Evolutionary conservation across 2,113 vertebrate genomes (phyloP).

Genomic region (Cebus imitator): DNA sequence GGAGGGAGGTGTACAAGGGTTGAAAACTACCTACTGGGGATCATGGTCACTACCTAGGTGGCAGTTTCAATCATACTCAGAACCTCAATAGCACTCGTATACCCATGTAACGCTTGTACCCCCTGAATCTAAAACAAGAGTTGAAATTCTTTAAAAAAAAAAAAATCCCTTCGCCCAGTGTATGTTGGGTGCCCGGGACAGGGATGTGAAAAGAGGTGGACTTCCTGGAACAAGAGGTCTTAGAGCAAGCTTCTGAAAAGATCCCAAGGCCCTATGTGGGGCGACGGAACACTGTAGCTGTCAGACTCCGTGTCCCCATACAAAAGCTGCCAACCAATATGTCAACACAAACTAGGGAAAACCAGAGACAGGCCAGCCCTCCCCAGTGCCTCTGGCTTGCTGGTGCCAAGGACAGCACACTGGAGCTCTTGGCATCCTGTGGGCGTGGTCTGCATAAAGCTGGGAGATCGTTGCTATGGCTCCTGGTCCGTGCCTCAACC

Average conservation of each 20-base stretch:
- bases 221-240: neutral
- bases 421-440: neutral
- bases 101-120: too few relatives aligned
- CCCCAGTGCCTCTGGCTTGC: neutral
- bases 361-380: neutral
- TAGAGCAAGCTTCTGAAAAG: neutral
- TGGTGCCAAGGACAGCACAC: accelerated
- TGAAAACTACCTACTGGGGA: too few relatives aligned
- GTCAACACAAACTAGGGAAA: neutral
- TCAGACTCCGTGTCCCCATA: neutral
- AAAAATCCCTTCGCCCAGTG: too few relatives aligned
- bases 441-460: neutral
- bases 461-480: accelerated
- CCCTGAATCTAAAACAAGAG: too few relatives aligned
- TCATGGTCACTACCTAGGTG: too few relatives aligned
- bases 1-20: too few relatives aligned
- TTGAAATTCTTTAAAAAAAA: too few relatives aligned
- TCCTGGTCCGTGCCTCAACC: neutral
- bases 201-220: neutral
- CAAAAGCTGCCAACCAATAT: accelerated
- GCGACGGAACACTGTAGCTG: accelerated
- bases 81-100: too few relatives aligned
- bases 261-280: neutral
- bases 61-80: too few relatives aligned
- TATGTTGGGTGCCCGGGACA: too few relatives aligned